Percentiles rank a stretch among this genome's conserved stretches.
Evolutionary conservation across 1,140 invertebrate species (phyloP).

Genomic region (Drosophila pectinifera): DNA sequence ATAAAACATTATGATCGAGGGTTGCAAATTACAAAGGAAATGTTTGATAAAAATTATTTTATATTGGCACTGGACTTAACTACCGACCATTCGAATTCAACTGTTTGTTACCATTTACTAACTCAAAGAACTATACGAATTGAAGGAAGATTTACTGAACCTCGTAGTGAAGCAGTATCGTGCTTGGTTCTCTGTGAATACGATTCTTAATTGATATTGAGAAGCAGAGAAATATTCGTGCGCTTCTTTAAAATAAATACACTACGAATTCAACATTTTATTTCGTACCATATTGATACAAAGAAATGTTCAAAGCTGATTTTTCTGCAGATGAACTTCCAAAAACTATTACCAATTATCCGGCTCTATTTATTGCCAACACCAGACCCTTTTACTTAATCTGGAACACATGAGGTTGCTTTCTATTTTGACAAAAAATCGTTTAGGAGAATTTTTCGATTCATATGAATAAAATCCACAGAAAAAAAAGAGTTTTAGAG

Average conservation of each 20-base stretch:
- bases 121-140: constrained; percentile 7
- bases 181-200: neutral
- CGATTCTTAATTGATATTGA: neutral
- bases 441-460: neutral
- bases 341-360: too few relatives aligned
- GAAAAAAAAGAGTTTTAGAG: neutral
- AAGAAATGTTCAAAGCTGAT: neutral
- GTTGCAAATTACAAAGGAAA: constrained; percentile 6
- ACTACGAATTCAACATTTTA: neutral
- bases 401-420: neutral
- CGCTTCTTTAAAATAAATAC: constrained; percentile 1
- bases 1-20: constrained; percentile 16
- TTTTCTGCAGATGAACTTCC: neutral
- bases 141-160: neutral
- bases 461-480: neutral
- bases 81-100: constrained; percentile 2
- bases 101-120: constrained; percentile 1
- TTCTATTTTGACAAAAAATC: constrained; percentile 2
- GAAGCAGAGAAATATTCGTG: constrained; percentile 2
- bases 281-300: neutral
- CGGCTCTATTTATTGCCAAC: too few relatives aligned
- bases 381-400: neutral
- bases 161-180: neutral
- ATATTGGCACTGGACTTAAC: constrained; percentile 10
- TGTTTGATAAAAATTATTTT: constrained; percentile 9